These are phyloP conservation scores for Hypomecis atomaria DNA, from an alignment of 2,888 invertebrate genomes.

Conservation along the genomic window DNA sequence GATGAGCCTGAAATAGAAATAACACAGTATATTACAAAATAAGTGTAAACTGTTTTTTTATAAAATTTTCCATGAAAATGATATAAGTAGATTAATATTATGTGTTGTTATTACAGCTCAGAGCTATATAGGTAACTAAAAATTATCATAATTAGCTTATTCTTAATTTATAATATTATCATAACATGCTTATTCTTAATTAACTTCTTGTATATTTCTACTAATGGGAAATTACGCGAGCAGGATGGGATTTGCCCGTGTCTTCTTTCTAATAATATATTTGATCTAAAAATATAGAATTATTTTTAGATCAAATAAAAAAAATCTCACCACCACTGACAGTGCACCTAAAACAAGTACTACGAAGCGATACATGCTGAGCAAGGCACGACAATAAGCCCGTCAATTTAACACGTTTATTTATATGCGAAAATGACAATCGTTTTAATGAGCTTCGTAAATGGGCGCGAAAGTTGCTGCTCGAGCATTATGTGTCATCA, in stretches of 20 bases:
- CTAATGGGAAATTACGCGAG: too few relatives aligned
- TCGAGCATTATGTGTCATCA: conserved; percentile 37
- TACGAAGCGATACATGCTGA: conserved; percentile 39
- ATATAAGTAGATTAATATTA: too few relatives aligned
- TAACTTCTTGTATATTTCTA: too few relatives aligned
- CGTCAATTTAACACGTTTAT: conserved; percentile 21
- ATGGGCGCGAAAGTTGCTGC: conserved; percentile 34
- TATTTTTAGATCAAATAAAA: neutral
- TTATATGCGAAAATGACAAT: conserved; percentile 32
- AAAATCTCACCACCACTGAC: conserved; percentile 9
- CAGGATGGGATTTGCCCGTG: too few relatives aligned
- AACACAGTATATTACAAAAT: neutral
- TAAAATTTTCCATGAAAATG: too few relatives aligned
- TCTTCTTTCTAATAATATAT: too few relatives aligned
- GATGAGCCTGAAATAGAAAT: conserved; percentile 32
- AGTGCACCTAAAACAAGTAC: conserved; percentile 20
- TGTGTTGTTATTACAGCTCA: too few relatives aligned
- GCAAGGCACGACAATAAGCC: conserved; percentile 15
- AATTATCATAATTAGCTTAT: too few relatives aligned
- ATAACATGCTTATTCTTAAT: too few relatives aligned
- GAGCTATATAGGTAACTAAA: too few relatives aligned
- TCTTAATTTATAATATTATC: too few relatives aligned
- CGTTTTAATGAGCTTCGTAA: conserved; percentile 27
- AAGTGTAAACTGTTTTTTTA: neutral
- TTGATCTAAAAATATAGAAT: neutral